These are phyloP conservation scores for Pyrgus malvae DNA, from an alignment of 2,888 invertebrate species.

Conservation along the genomic window DNA sequence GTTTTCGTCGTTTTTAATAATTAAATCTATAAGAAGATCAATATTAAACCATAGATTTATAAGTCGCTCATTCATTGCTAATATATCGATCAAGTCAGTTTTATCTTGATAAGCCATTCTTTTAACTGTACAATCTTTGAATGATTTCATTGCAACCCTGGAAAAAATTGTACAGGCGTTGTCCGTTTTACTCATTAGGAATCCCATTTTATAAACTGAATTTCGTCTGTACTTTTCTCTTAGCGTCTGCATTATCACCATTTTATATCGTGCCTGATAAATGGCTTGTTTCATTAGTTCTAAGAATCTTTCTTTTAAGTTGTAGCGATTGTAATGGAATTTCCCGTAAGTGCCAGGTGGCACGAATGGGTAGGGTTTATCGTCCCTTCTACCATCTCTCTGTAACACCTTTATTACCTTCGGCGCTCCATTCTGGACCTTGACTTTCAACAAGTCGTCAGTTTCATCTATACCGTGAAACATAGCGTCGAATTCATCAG, in stretches of 20 bases:
- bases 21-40: slow-evolving; percentile 46
- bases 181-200: slow-evolving; percentile 52
- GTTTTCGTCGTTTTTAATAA: slow-evolving; percentile 41
- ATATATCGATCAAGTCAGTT: slow-evolving; percentile 30
- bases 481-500: slow-evolving; percentile 43
- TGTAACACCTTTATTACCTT: slow-evolving; percentile 28
- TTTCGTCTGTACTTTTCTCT: slow-evolving; percentile 38
- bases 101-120: slow-evolving; percentile 7
- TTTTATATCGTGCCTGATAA: slow-evolving; percentile 52
- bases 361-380: slow-evolving; percentile 31
- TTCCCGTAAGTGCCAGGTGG: slow-evolving; percentile 27
- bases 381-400: slow-evolving; percentile 42
- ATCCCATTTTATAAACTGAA: slow-evolving; percentile 59
- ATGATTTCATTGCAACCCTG: slow-evolving; percentile 36
- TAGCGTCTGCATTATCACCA: slow-evolving; percentile 52
- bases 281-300: slow-evolving; percentile 60
- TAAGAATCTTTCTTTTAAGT: slow-evolving; percentile 41
- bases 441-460: slow-evolving; percentile 47
- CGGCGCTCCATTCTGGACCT: slow-evolving; percentile 41
- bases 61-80: slow-evolving; percentile 44
- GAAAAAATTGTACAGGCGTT: slow-evolving; percentile 43
- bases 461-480: slow-evolving; percentile 45
- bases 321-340: slow-evolving; percentile 36
- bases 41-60: slow-evolving; percentile 49
- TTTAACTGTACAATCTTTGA: slow-evolving; percentile 34